phyloP scores from a whole-genome alignment of 1,140 invertebrate genomes.

The Panagrolaimus sp. region DNA sequence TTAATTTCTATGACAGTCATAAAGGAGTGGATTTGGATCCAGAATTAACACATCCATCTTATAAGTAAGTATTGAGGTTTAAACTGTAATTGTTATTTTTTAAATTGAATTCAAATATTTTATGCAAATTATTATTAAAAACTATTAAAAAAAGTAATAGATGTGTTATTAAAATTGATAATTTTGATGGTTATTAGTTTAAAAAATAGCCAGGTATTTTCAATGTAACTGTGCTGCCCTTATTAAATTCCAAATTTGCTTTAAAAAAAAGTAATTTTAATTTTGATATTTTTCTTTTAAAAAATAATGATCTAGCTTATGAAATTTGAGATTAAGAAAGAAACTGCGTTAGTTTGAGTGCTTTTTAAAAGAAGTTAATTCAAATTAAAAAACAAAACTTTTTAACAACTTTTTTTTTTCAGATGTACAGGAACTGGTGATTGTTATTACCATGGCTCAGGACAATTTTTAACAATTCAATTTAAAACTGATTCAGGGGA shows the following conservation, averaged over 20 bases:
- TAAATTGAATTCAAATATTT: not conserved
- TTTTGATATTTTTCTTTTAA: too few relatives aligned
- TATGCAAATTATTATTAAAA: not conserved
- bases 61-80: not conserved
- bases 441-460: constrained; percentile 22
- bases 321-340: constrained; percentile 12
- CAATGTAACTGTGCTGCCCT: too few relatives aligned
- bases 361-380: not conserved
- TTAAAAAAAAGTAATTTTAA: too few relatives aligned
- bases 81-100: constrained; percentile 10
- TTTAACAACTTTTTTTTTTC: not conserved
- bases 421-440: constrained; percentile 27
- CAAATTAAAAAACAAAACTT: too few relatives aligned
- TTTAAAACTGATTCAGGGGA: constrained; percentile 27
- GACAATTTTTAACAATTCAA: constrained; percentile 25
- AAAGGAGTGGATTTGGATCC: not conserved
- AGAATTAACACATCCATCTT: constrained; percentile 1
- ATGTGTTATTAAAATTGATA: not conserved
- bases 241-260: too few relatives aligned
- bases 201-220: too few relatives aligned
- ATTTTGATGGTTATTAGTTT: too few relatives aligned
- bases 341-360: not conserved
- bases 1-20: constrained; percentile 30
- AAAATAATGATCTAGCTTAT: not conserved
- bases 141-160: not conserved